Evolutionary conservation across 2,888 invertebrate genomes (phyloP).

Genomic region (Allolobophora icterica): DNA sequence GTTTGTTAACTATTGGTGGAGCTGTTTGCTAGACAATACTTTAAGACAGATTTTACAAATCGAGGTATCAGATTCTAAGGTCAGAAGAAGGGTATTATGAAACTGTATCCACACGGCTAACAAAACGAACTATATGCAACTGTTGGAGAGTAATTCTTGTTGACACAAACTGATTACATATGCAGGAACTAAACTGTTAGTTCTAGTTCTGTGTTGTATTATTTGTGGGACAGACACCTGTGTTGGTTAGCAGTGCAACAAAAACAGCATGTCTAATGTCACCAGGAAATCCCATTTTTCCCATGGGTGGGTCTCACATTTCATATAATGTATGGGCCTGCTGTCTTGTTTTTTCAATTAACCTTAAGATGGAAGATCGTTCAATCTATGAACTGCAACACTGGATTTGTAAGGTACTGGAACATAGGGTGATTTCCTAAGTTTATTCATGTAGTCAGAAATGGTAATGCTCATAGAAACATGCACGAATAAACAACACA

Average conservation of each 20-base stretch:
- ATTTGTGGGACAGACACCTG: background rate
- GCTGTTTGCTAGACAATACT: background rate
- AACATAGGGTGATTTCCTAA: background rate
- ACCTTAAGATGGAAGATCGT: background rate
- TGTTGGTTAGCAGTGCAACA: too few relatives aligned
- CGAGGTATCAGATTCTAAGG: background rate
- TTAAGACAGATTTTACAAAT: background rate
- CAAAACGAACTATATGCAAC: background rate
- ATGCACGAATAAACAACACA: background rate
- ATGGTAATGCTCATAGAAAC: background rate
- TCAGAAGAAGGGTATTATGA: background rate
- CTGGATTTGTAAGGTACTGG: background rate
- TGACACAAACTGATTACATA: background rate
- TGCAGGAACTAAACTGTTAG: background rate
- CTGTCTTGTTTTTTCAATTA: background rate
- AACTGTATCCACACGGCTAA: background rate
- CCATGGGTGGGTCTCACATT: too few relatives aligned
- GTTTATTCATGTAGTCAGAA: background rate
- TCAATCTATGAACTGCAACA: background rate
- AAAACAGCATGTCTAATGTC: too few relatives aligned
- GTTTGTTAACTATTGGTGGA: background rate
- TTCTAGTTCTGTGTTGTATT: background rate
- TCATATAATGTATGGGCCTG: background rate
- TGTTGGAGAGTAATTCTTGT: background rate
- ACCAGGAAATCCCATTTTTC: too few relatives aligned